Conservation (phyloP, 2,797 vertebrate species). For the Steatocranus sp. region DNA sequence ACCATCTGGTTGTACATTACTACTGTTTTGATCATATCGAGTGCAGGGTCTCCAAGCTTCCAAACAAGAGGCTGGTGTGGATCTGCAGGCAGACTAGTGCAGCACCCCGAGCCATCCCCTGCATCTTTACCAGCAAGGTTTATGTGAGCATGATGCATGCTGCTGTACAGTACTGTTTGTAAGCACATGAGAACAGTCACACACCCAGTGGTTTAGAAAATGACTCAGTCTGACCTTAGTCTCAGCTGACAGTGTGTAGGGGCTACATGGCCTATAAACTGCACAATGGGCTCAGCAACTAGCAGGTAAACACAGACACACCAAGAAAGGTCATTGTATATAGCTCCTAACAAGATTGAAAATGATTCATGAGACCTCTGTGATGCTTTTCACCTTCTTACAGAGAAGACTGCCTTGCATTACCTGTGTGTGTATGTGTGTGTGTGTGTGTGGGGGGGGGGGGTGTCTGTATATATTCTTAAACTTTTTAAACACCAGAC, state of each 20-base stretch:
- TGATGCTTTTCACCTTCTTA: conserved; percentile 51
- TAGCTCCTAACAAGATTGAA: conserved; percentile 75
- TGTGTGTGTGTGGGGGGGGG: background rate
- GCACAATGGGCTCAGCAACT: conserved; percentile 49
- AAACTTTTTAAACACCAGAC: conserved; percentile 2
- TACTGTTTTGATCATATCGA: background rate
- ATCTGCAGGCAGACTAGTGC: background rate
- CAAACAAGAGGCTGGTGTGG: background rate
- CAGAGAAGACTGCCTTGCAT: conserved; percentile 1
- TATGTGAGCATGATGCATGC: background rate
- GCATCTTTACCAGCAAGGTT: background rate
- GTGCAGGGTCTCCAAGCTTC: background rate
- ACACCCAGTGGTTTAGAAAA: conserved; percentile 57
- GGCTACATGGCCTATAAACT: conserved; percentile 59
- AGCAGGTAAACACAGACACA: conserved; percentile 59
- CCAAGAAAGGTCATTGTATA: conserved; percentile 71
- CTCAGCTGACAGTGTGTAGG: conserved; percentile 41
- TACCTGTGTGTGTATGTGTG: too few relatives aligned
- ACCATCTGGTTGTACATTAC: background rate
- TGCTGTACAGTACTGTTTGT: background rate
- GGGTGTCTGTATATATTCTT: background rate
- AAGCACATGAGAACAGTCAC: conserved; percentile 23
- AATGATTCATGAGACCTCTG: conserved; percentile 65
- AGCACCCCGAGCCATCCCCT: background rate
- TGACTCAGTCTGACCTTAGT: conserved; percentile 61